Evolutionary conservation across 1,140 invertebrate genomes (phyloP).

Genomic region (Diprion similis): DNA sequence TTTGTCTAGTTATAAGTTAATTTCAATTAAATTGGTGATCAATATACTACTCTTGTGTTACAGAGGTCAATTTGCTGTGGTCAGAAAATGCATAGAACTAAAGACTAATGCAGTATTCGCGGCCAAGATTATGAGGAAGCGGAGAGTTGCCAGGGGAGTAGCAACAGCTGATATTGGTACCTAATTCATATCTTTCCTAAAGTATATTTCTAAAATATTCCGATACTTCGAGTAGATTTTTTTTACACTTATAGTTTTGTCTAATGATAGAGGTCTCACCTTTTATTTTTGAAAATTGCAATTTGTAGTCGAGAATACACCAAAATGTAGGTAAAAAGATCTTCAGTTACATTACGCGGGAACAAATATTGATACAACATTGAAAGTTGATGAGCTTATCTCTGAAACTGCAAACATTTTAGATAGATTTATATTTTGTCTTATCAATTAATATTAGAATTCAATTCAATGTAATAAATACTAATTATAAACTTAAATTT

Average conservation of each 20-base stretch:
- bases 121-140: constrained; percentile 76
- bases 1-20: background rate
- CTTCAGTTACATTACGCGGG: too few relatives aligned
- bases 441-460: too few relatives aligned
- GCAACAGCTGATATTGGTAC: constrained; percentile 64
- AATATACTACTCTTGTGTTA: constrained; percentile 31
- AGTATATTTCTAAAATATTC: background rate
- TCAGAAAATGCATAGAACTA: constrained; percentile 68
- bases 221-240: too few relatives aligned
- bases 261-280: background rate
- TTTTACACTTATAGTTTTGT: constrained; percentile 15
- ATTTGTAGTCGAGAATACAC: too few relatives aligned
- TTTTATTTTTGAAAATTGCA: background rate
- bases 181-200: constrained; percentile 11
- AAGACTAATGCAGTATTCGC: constrained; percentile 68
- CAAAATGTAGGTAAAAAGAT: too few relatives aligned
- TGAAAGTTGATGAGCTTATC: too few relatives aligned
- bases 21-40: too few relatives aligned
- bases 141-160: constrained; percentile 65
- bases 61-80: constrained; percentile 79
- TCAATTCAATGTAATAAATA: too few relatives aligned
- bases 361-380: too few relatives aligned
- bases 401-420: background rate
- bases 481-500: too few relatives aligned
- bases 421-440: constrained; percentile 14